Percentiles rank a stretch among this genome's conserved stretches.
These are phyloP conservation scores for Apus apus DNA, from an alignment of 2,113 vertebrate species.

Conservation along the genomic window DNA sequence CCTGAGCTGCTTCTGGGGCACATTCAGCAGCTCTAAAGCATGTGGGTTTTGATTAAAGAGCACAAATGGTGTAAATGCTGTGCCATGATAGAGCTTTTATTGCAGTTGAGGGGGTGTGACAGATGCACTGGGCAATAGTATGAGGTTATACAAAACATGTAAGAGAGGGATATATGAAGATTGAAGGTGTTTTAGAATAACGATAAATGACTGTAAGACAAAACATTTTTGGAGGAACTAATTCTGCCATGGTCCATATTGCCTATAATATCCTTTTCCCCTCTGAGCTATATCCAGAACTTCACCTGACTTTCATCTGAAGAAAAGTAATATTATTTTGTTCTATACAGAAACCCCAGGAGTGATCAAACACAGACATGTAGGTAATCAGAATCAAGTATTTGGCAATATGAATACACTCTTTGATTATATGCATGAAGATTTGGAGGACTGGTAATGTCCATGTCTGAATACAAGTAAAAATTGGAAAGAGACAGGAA, in stretches of 20 bases:
- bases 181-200: not conserved
- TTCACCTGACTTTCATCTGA: not conserved
- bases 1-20: not conserved
- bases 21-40: not conserved
- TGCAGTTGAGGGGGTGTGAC: not conserved
- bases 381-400: not conserved
- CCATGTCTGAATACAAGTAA: not conserved
- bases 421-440: not conserved
- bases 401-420: not conserved
- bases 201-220: not conserved
- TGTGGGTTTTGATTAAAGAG: not conserved
- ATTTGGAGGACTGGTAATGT: not conserved
- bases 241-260: fast-evolving
- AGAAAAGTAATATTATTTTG: not conserved
- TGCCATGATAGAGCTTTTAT: not conserved
- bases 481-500: not conserved
- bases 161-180: not conserved
- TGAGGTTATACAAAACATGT: not conserved
- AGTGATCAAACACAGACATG: not conserved
- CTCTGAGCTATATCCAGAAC: not conserved
- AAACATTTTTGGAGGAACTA: not conserved
- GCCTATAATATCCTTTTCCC: not conserved
- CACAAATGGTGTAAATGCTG: not conserved
- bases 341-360: not conserved
- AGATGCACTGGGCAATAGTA: not conserved